phyloP scores from a whole-genome alignment of 2,797 vertebrate genomes.

The Lepus townsendii region DNA sequence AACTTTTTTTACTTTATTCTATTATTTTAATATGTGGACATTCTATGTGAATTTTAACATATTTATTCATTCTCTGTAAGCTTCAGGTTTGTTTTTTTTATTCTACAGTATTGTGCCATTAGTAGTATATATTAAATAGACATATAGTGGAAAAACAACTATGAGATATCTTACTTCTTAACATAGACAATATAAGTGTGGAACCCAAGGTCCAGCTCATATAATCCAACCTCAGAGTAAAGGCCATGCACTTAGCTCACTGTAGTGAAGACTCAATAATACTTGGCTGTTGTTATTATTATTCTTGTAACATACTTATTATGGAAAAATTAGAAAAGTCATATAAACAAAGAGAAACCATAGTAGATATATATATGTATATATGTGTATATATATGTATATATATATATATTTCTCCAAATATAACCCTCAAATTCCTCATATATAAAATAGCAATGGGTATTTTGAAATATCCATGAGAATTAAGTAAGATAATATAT shows the following conservation, averaged over 20 bases:
- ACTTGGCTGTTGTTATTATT: neutral
- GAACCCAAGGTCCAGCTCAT: neutral
- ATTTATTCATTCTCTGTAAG: neutral
- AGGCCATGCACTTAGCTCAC: neutral
- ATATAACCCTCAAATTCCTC: neutral
- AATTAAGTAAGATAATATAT: slow-evolving; percentile 5
- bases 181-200: neutral
- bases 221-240: neutral
- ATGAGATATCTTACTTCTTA: neutral
- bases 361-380: too few species aligned
- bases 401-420: neutral
- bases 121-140: neutral
- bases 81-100: neutral
- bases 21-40: neutral
- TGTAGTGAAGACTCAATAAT: neutral
- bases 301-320: neutral
- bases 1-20: slow-evolving; percentile 28
- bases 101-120: neutral
- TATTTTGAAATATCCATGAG: neutral
- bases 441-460: neutral
- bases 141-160: neutral
- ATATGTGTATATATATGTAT: too few species aligned
- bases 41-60: neutral
- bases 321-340: slow-evolving; percentile 22
- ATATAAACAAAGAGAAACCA: neutral